Evolutionary conservation across 2,888 invertebrate genomes (phyloP).

Genomic region (Eurytoma adleriae): DNA sequence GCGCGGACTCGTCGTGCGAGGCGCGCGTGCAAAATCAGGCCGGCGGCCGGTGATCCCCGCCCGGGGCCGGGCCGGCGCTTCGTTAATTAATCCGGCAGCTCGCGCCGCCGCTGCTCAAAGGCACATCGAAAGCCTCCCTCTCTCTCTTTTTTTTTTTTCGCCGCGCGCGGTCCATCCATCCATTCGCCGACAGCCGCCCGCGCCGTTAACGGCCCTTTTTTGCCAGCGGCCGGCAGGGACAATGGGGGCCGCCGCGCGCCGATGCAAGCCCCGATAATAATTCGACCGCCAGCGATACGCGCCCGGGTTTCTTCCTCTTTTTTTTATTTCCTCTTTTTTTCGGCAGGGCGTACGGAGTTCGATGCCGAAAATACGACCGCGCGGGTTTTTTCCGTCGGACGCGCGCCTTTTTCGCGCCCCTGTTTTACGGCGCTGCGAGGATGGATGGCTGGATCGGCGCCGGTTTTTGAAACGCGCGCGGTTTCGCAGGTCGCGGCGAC

Average conservation of each 20-base stretch:
- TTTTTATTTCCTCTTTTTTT: conserved; percentile 3
- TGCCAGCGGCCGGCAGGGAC: conserved; percentile 7
- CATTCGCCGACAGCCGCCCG: neutral
- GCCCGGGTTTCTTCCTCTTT: neutral
- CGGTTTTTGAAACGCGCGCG: neutral
- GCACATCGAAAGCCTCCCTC: conserved; percentile 20
- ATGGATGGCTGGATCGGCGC: conserved; percentile 17
- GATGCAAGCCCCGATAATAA: conserved; percentile 16
- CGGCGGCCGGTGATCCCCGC: neutral
- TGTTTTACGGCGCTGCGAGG: conserved; percentile 11
- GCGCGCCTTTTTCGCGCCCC: conserved; percentile 12
- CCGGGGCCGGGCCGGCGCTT: conserved; percentile 67
- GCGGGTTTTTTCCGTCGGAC: neutral
- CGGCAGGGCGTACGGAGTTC: neutral
- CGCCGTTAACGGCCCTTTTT: conserved; percentile 24
- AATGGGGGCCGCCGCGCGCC: neutral
- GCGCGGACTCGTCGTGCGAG: too few species aligned
- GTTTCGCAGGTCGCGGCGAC: neutral
- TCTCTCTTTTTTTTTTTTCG: neutral
- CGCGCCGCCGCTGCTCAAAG: conserved; percentile 9
- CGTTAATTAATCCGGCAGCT: conserved; percentile 74
- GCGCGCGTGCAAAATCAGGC: neutral
- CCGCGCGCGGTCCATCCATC: conserved; percentile 6
- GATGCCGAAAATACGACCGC: neutral
- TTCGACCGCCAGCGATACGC: conserved; percentile 20